phyloP scores from a whole-genome alignment of 2,888 invertebrate genomes.

The Brachycybe producta region DNA sequence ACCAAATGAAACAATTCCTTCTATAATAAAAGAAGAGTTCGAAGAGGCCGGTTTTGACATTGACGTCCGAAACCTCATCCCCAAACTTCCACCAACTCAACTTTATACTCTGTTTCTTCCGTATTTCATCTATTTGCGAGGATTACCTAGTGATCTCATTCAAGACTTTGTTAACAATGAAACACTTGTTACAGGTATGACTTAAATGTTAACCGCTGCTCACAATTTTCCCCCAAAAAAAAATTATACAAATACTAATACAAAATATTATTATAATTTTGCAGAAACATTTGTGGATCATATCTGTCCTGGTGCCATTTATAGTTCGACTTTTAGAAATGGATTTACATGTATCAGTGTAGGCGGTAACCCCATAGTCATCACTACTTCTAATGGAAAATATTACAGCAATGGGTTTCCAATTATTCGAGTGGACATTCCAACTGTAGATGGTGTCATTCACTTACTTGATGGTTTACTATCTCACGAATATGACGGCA shows the following conservation, averaged over 20 bases:
- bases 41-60: slow-evolving; percentile 6
- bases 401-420: slow-evolving; percentile 15
- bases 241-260: too few relatives aligned
- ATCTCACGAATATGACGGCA: neutral
- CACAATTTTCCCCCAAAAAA: too few relatives aligned
- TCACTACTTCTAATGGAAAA: slow-evolving; percentile 1
- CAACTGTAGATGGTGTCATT: slow-evolving; percentile 11
- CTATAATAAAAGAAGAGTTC: slow-evolving; percentile 7
- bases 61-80: neutral
- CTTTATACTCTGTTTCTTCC: slow-evolving; percentile 10
- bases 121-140: neutral
- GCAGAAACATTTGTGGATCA: neutral
- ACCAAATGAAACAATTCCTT: slow-evolving; percentile 8
- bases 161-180: too few relatives aligned
- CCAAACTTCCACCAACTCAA: neutral
- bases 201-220: too few relatives aligned
- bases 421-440: slow-evolving; percentile 12
- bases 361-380: slow-evolving; percentile 5
- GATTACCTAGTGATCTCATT: neutral
- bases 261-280: too few relatives aligned
- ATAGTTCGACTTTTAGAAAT: slow-evolving; percentile 7
- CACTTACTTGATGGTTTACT: slow-evolving; percentile 10
- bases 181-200: too few relatives aligned
- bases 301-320: slow-evolving; percentile 8
- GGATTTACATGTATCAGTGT: slow-evolving; percentile 11